These are phyloP conservation scores for Osmerus mordax DNA, from an alignment of 2,113 vertebrate genomes.

Conservation along the genomic window DNA sequence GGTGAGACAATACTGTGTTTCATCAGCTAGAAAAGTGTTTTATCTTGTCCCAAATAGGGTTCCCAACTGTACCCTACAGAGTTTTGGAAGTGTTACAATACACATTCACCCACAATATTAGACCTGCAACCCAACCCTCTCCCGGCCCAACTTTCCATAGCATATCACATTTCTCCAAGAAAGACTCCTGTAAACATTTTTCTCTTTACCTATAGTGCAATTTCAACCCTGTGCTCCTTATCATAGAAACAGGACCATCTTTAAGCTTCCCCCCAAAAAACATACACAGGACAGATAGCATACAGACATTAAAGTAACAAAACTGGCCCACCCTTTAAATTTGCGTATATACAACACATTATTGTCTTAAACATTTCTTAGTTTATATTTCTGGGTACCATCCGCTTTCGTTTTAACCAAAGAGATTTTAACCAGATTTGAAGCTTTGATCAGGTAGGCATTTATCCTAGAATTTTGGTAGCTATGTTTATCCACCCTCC, in stretches of 20 bases:
- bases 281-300: conserved; percentile 22
- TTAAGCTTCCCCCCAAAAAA: conserved; percentile 44
- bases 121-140: conserved; percentile 20
- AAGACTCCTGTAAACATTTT: conserved; percentile 53
- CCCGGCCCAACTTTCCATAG: conserved; percentile 30
- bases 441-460: background rate
- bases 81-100: conserved; percentile 56
- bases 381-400: background rate
- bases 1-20: background rate
- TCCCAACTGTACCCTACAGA: background rate
- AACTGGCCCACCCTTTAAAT: conserved; percentile 36
- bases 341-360: conserved; percentile 30
- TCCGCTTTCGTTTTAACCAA: background rate
- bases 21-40: background rate
- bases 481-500: conserved; percentile 23
- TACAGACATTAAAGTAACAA: conserved; percentile 28
- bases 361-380: background rate
- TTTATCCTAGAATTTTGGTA: conserved; percentile 2
- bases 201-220: conserved; percentile 65
- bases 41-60: background rate
- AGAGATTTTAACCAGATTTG: background rate
- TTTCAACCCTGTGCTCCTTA: conserved; percentile 55
- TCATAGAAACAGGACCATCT: conserved; percentile 45
- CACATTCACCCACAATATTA: conserved; percentile 61
- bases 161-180: conserved; percentile 46